A percentile compares a stretch with the other conserved stretches of the same genome.
Evolutionary conservation across 2,888 invertebrate genomes (phyloP).

Genomic region (Xestia rhomboidea): DNA sequence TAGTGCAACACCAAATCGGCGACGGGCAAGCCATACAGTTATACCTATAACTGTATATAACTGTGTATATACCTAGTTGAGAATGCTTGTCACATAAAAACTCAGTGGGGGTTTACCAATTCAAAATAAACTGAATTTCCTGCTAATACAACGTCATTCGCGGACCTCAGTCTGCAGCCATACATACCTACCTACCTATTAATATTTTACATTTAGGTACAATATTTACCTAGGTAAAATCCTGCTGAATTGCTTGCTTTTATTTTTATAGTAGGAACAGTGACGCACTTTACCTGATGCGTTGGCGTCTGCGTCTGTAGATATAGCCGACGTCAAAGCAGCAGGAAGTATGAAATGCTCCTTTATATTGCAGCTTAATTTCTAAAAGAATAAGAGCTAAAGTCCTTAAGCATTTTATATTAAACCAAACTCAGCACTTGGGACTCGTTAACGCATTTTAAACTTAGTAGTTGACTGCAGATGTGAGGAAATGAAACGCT

Average conservation of each 20-base stretch:
- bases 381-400: slow-evolving; percentile 23
- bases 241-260: slow-evolving; percentile 5
- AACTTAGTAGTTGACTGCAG: slow-evolving; percentile 52
- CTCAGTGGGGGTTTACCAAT: not conserved
- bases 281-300: slow-evolving; percentile 15
- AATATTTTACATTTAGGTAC: slow-evolving; percentile 9
- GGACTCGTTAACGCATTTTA: slow-evolving; percentile 47
- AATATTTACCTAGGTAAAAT: not conserved
- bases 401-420: slow-evolving; percentile 40
- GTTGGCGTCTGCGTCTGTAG: not conserved
- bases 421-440: slow-evolving; percentile 34
- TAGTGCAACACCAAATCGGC: not conserved
- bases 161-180: not conserved
- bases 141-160: slow-evolving; percentile 23
- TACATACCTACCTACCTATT: not conserved
- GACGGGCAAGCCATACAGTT: not conserved
- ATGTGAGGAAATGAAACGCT: slow-evolving; percentile 44
- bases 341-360: slow-evolving; percentile 7
- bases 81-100: not conserved
- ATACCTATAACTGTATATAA: too few species aligned
- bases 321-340: slow-evolving; percentile 7
- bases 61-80: too few species aligned
- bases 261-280: not conserved
- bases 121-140: slow-evolving; percentile 31
- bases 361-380: slow-evolving; percentile 22